Base-by-base conservation (phyloP, 2,113 vertebrate species). In the Willisornis vidua region DNA sequence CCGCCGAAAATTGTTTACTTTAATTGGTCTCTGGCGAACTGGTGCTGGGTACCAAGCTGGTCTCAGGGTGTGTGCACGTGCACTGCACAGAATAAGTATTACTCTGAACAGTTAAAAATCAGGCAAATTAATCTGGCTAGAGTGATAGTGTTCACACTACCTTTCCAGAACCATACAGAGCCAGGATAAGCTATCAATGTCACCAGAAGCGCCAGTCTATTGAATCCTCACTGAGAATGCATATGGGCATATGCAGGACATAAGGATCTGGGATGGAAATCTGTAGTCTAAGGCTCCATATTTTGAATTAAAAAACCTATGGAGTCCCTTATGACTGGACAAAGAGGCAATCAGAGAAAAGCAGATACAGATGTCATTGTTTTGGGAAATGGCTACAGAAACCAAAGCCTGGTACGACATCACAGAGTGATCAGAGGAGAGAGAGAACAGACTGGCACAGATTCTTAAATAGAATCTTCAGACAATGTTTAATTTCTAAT, bases 21-120 rank as follows among this genome's bases (percentile, higher is more conserved):
- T n/a, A n/a, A n/a, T 48, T 67, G 15, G 48, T n/a, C 65, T 33
- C 31, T 46, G 31, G 19, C 46, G 43, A 46, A 66, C 8, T n/a
- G 43, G 55, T 55, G 23, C 5, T 57, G 33, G 35, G 4, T 17
- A 39, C 17, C 14, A 19, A 25, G 9, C 19, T 39, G 17, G 19
- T 22, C 16, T 58, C 43, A 39, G 57, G 7, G 15, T 28, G 31
- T 1, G 0, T 4, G 0, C 26, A 18, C 1, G 1, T 48, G 18
- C 19, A 29, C 20, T 26, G 23, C 35, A 29, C 17, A 41, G 39
- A 54, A 25, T 22, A 41, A 5, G 5, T 41, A 12, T 41, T 73
- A 10, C 17, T 48, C 28, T 24, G 15, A 65, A 66, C 4, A 28
- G 16, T 17, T 37, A 23, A 46, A 65, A 65, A 31, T 41, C 7